Percentiles rank a stretch among this genome's conserved stretches.
Conservation (phyloP, 2,888 invertebrate species). For the Chloromyia formosa region DNA sequence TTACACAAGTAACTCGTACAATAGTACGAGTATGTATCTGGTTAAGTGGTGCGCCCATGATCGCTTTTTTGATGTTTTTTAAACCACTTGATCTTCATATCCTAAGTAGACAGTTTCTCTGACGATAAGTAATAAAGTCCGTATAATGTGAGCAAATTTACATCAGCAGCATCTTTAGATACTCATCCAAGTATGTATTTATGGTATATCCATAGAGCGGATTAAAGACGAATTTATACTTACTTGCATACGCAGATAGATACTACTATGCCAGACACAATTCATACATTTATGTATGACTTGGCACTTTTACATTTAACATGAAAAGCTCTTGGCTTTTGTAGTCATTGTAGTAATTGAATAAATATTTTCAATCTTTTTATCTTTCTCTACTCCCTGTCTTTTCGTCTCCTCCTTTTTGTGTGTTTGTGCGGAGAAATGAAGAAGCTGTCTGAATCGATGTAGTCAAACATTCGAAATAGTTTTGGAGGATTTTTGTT, state of each 20-base stretch:
- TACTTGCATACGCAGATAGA: no score
- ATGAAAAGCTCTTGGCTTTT: conserved; percentile 22
- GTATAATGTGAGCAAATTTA: conserved; percentile 43
- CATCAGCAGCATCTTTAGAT: conserved; percentile 20
- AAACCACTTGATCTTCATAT: conserved; percentile 43
- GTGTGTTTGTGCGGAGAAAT: neutral
- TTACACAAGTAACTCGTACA: no score
- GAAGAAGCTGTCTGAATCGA: conserved; percentile 1
- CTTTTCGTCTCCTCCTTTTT: no score
- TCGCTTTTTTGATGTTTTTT: conserved; percentile 29
- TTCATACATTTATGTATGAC: conserved; percentile 13
- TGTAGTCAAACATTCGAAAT: neutral
- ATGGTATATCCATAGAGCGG: conserved; percentile 26
- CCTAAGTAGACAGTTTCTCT: conserved; percentile 42
- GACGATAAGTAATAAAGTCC: conserved; percentile 41
- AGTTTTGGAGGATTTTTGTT: neutral
- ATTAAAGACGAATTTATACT: conserved; percentile 17
- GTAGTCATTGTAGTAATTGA: conserved; percentile 37
- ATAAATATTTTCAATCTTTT: conserved; percentile 34
- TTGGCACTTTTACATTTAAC: conserved; percentile 27
- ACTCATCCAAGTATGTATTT: neutral
- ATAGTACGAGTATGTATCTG: conserved; percentile 10
- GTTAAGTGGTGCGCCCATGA: conserved; percentile 39
- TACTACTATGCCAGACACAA: neutral
- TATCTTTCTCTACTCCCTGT: neutral